Base-by-base conservation (phyloP, 2,113 vertebrate genomes). In the Chlamydotis undulata region DNA sequence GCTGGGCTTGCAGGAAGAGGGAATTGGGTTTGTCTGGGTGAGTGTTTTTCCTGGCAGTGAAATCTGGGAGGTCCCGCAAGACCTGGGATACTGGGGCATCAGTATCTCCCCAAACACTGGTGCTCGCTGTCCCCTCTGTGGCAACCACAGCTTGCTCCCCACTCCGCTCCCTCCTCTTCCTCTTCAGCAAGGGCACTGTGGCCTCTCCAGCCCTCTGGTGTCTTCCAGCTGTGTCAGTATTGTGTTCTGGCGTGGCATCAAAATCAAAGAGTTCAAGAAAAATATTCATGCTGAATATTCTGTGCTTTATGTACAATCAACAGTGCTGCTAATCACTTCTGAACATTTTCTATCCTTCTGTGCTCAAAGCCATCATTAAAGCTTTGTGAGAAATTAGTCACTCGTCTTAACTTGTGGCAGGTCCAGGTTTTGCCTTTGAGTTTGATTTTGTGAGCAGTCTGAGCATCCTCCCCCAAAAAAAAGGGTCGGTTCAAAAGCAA, bases 161-260 rank as follows among this genome's bases (percentile, higher is more conserved):
- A 0, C 19, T 25, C 50, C 25, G 12, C 17, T 37, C 73, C 25
- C 19, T 37, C 8, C 47, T 79, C 41, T 43, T 43, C 49, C 35
- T 70, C 12, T 6, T 26, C 45, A 45, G 33, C 0, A 1, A 28
- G 53, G n/a, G 39, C 31, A 74, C 43, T 0, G 1, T 1, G 18
- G 37, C 61, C 43, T 56, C 49, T 37, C 28, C 39, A 37, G 14
- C 39, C 17, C 8, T 1, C 12, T 1, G 8, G 9, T 23, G 80
- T 41, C 35, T 86, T 73, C 50, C 43, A 83, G 75, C 47, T 7
- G 0, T 12, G 19, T 1, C 19, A 18, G 23, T 26, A n/a, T 12
- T 6, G 0, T 29, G 18, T 19, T 37, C 28, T 19, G 57, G 14
- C 0, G 0, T 11, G 29, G 19, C 0, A 0, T 37, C 6, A 8